Base-by-base conservation (phyloP, 1,140 invertebrate genomes). In the Hypsibius dujardini region DNA sequence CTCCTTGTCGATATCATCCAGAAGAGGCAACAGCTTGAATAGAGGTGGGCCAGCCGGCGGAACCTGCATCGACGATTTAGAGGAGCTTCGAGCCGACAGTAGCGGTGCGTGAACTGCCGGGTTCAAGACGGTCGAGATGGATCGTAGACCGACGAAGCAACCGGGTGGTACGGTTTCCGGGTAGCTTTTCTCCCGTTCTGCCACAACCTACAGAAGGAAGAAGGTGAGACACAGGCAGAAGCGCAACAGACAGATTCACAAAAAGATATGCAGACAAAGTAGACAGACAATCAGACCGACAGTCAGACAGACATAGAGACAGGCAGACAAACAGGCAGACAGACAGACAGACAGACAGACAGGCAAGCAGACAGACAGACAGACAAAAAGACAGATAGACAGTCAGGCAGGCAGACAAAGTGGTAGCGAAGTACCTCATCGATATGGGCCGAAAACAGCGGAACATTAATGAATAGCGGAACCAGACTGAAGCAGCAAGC, bases 161-260 rank as follows among this genome's bases (percentile, higher is more conserved):
- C 12, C 62, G 7, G 62, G 62, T 0, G 62, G 12, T 15, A 67
- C 3, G 3, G 62, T 67, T 42, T 15, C 12, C 3, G 12, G 62
- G 42, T 15, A 67, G 42, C 62, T 42, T 67, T 42, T 67, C 45
- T 67, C 12, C 62, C 62, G 12, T 67, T 67, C 62, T 42, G 62
- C 12, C 12, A 67, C 3, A 67, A 67, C 42, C 62, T 67, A 42
- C 62, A 67, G 45, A 42, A 12, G 7, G 7, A 56, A n/a, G 7
- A 7, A n/a, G 7, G 50, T 56, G n/a, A 56, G n/a, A 56, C 7
- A 12, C 50, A 56, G 28, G 28, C 28, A 28, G 28, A 28, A 28
- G 28, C 28, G 28, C 28, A 28, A 28, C 28, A 28, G 28, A 28
- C 28, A 28, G 28, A 28, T 28, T 28, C 28, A 28, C 28, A 28